Conservation (phyloP, 2,113 vertebrate species). For the Galemys pyrenaicus region DNA sequence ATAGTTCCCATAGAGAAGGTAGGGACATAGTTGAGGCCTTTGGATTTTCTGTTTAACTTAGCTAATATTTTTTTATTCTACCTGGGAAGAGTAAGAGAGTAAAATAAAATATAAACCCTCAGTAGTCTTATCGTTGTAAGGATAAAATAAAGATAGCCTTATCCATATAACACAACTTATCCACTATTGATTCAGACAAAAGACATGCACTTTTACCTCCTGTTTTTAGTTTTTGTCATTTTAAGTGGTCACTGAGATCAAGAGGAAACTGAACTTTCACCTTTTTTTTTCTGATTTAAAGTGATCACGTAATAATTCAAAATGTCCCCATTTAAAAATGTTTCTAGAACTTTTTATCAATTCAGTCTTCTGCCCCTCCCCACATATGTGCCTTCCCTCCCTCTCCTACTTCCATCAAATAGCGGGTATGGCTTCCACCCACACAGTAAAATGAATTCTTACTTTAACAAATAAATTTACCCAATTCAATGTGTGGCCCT, state of each 20-base stretch:
- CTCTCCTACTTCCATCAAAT: neutral
- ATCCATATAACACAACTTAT: neutral
- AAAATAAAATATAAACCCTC: neutral
- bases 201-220: neutral
- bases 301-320: neutral
- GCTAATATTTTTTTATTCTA: neutral
- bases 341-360: neutral
- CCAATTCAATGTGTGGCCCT: neutral
- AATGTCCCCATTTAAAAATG: neutral
- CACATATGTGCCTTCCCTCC: neutral
- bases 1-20: neutral
- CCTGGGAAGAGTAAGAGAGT: neutral
- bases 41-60: neutral
- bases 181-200: neutral
- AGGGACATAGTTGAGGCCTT: neutral
- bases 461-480: neutral
- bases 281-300: slow-evolving; percentile 28
- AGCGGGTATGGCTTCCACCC: neutral
- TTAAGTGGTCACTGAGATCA: neutral
- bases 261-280: neutral
- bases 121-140: neutral
- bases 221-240: neutral
- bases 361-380: too few species aligned
- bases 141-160: neutral
- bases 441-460: neutral